Percentiles rank a stretch among this genome's conserved stretches.
Evolutionary conservation across 2,113 vertebrate species (phyloP).

Genomic region (Sorex fumeus): DNA sequence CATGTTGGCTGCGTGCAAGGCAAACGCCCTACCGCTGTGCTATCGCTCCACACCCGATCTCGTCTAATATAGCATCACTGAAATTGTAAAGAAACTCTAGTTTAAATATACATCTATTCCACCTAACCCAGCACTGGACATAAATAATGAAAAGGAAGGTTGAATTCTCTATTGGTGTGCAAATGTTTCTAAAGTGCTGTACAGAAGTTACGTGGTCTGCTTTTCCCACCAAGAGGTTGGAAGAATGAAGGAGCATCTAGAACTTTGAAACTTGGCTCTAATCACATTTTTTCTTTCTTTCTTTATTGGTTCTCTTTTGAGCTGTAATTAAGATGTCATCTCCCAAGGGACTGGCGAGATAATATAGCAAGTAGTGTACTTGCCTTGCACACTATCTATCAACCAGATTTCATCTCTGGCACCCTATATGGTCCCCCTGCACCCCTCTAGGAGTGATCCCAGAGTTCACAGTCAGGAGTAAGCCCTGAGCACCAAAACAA

Average conservation of each 20-base stretch:
- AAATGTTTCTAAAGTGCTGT: background rate
- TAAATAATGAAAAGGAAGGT: background rate
- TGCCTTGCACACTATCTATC: too few species aligned
- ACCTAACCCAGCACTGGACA: background rate
- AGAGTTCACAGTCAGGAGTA: too few species aligned
- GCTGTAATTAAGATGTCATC: background rate
- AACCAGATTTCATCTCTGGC: too few species aligned
- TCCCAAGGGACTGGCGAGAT: background rate
- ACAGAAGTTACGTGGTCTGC: background rate
- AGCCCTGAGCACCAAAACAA: too few species aligned
- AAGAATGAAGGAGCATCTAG: too few species aligned
- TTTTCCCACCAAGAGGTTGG: conserved; percentile 26
- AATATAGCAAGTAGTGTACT: too few species aligned
- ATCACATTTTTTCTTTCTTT: background rate
- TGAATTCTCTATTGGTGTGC: background rate
- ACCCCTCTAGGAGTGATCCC: too few species aligned
- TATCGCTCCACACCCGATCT: too few species aligned
- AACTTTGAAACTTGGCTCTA: too few species aligned
- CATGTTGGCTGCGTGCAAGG: too few species aligned
- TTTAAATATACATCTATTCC: background rate
- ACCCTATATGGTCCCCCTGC: too few species aligned
- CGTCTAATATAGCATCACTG: background rate
- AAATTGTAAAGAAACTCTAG: background rate
- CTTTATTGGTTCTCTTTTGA: conserved; percentile 2
- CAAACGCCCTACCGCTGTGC: too few species aligned